These are phyloP conservation scores for Platycercus adscitus DNA, from an alignment of 2,113 vertebrate genomes.

Conservation along the genomic window DNA sequence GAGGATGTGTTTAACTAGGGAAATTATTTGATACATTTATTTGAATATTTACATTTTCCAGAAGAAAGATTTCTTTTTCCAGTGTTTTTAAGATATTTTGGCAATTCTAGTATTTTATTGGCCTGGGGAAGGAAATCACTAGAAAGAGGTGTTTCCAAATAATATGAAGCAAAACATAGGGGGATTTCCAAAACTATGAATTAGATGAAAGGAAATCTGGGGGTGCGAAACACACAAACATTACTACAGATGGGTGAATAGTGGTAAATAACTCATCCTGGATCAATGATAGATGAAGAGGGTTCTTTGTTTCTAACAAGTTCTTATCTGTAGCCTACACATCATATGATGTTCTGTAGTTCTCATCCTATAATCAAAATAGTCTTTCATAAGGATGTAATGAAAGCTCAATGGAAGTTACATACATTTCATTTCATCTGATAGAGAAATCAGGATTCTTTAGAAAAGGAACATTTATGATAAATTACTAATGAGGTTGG, in stretches of 20 bases:
- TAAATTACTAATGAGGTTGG: neutral
- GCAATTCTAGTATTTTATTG: neutral
- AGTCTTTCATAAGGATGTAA: neutral
- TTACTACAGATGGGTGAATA: neutral
- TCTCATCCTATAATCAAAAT: neutral
- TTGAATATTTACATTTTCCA: neutral
- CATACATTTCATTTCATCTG: neutral
- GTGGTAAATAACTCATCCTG: neutral
- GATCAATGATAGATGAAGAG: neutral
- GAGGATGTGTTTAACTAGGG: neutral
- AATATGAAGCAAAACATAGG: neutral
- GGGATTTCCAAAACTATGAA: neutral
- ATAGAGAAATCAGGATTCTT: neutral
- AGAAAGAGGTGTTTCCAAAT: neutral
- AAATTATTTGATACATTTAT: neutral
- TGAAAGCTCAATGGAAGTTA: constrained; percentile 2
- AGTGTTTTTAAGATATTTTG: neutral
- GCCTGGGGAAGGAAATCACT: neutral
- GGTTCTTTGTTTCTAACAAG: neutral
- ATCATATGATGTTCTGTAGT: neutral
- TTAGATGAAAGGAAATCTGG: neutral
- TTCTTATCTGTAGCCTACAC: neutral
- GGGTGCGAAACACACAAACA: neutral
- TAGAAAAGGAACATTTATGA: neutral
- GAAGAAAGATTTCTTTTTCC: neutral